Conservation (phyloP, 2,113 vertebrate species). For the Telmatochromis sp. region DNA sequence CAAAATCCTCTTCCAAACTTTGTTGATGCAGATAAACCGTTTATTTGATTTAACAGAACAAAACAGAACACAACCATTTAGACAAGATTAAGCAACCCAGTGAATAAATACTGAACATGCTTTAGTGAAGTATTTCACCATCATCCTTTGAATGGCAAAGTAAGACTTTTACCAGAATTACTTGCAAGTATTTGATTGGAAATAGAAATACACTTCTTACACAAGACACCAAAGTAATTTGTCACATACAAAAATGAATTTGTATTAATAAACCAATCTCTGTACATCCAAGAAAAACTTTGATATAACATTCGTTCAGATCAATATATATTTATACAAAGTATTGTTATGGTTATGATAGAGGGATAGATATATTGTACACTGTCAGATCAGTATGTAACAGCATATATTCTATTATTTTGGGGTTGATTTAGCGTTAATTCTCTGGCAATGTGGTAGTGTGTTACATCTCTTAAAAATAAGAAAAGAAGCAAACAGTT, state of each 20-base stretch:
- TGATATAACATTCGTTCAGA: not conserved
- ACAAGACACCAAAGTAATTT: not conserved
- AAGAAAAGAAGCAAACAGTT: not conserved
- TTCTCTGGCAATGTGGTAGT: not conserved
- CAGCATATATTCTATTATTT: not conserved
- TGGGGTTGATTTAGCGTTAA: not conserved
- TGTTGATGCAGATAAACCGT: slow-evolving; percentile 56
- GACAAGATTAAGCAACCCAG: not conserved
- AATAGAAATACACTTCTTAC: not conserved
- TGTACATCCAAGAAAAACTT: not conserved
- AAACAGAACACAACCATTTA: slow-evolving; percentile 24
- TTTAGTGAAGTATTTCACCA: not conserved
- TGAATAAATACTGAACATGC: not conserved
- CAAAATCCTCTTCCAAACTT: not conserved
- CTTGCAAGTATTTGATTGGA: not conserved
- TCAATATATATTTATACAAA: not conserved
- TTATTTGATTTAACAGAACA: slow-evolving; percentile 54
- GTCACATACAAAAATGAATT: not conserved
- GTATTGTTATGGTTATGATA: not conserved
- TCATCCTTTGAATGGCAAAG: not conserved
- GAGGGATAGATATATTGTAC: not conserved
- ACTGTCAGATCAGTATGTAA: not conserved
- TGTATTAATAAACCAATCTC: not conserved
- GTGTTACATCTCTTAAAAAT: not conserved
- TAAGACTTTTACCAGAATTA: not conserved